A percentile compares a stretch with the other conserved stretches of the same genome.
Evolutionary conservation across 2,797 vertebrate species (phyloP).

Genomic region (Myiotriccus ornatus): DNA sequence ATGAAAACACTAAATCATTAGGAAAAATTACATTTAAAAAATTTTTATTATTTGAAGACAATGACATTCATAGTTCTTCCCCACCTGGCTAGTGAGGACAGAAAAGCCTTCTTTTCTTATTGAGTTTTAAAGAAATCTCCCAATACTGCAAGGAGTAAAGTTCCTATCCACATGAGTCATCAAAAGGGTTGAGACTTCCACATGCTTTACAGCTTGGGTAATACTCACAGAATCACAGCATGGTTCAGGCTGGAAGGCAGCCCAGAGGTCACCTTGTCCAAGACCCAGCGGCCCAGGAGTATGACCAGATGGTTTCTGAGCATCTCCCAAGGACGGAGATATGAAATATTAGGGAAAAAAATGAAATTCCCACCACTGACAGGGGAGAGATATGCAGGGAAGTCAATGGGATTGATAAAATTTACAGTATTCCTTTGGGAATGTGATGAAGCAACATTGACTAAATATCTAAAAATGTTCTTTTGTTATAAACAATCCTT

Average conservation of each 20-base stretch:
- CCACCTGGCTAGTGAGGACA: background rate
- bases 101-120: background rate
- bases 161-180: background rate
- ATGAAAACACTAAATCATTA: background rate
- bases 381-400: background rate
- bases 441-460: background rate
- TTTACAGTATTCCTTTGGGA: background rate
- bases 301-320: background rate
- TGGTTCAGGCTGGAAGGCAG: background rate
- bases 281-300: background rate
- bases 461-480: background rate
- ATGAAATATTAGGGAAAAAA: fast-evolving
- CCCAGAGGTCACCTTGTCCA: background rate
- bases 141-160: background rate
- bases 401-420: background rate
- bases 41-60: background rate
- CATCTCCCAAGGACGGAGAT: background rate
- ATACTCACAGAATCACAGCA: background rate
- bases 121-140: background rate
- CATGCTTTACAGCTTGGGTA: fast-evolving
- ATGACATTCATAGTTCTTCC: background rate
- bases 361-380: fast-evolving
- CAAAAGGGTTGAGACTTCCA: background rate
- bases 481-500: background rate
- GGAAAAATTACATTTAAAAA: background rate